A percentile compares a stretch with the other conserved stretches of the same genome.
Conservation (phyloP, 2,888 invertebrate genomes). For the Ennomos quercinarius region DNA sequence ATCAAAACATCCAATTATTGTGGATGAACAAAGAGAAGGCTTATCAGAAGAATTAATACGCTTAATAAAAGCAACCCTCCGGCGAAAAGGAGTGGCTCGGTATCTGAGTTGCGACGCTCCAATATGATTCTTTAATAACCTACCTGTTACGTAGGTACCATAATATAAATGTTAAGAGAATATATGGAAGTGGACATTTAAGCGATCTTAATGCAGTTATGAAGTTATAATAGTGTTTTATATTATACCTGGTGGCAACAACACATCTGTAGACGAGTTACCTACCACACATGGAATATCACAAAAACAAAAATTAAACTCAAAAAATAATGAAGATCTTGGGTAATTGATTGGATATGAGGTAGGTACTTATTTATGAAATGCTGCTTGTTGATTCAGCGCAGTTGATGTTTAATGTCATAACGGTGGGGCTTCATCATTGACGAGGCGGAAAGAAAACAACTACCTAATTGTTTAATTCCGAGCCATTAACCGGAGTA, state of each 20-base stretch:
- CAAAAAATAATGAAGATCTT: too few species aligned
- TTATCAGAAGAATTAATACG: slow-evolving; percentile 63
- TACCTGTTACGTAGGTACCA: slow-evolving; percentile 39
- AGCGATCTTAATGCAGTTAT: slow-evolving; percentile 7
- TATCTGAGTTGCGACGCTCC: slow-evolving; percentile 40
- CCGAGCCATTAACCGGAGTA: slow-evolving; percentile 82
- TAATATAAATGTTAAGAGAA: slow-evolving; percentile 29
- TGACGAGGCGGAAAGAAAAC: slow-evolving; percentile 81
- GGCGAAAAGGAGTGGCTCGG: slow-evolving; percentile 43
- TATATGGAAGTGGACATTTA: slow-evolving; percentile 32
- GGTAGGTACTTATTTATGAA: background rate
- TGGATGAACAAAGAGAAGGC: slow-evolving; percentile 60
- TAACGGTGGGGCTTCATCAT: slow-evolving; percentile 63
- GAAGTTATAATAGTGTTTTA: slow-evolving; percentile 1
- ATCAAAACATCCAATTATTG: slow-evolving; percentile 58
- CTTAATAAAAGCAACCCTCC: slow-evolving; percentile 53
- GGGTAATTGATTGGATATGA: too few species aligned
- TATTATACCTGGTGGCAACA: background rate
- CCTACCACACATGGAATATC: too few species aligned
- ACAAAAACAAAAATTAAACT: too few species aligned
- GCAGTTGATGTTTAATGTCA: slow-evolving; percentile 47
- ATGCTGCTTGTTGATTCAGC: slow-evolving; percentile 16
- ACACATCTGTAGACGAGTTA: background rate
- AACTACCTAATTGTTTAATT: slow-evolving; percentile 85
- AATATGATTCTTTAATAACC: slow-evolving; percentile 44